A percentile compares a stretch with the other conserved stretches of the same genome.
phyloP scores from a whole-genome alignment of 2,113 vertebrate genomes.

The Tichodroma muraria region DNA sequence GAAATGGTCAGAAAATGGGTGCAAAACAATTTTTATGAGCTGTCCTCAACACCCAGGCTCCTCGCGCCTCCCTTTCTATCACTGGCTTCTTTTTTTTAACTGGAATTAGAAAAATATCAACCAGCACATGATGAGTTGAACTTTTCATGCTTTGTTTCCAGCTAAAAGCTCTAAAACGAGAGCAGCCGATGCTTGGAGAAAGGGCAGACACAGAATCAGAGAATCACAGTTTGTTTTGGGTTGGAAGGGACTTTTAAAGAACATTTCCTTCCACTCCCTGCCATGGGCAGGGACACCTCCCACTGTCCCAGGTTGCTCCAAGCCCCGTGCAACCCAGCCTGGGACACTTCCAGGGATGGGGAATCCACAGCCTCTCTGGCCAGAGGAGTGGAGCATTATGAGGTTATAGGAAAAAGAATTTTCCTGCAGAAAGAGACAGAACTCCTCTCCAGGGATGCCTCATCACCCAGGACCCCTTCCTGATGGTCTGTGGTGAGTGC shows the following conservation, averaged over 20 bases:
- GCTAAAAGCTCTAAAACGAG: not conserved
- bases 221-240: not conserved
- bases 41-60: not conserved
- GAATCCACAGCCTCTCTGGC: not conserved
- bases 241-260: not conserved
- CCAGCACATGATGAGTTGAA: not conserved
- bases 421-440: not conserved
- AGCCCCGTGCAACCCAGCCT: not conserved
- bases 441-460: no score
- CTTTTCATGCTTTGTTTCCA: not conserved
- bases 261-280: not conserved
- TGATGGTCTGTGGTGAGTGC: not conserved
- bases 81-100: not conserved
- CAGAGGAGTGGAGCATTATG: not conserved
- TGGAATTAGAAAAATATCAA: not conserved
- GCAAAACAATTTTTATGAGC: conserved; percentile 7
- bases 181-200: not conserved
- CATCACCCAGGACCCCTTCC: not conserved
- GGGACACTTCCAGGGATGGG: not conserved
- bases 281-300: not conserved
- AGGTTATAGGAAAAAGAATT: no score
- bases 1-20: conserved; percentile 46
- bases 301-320: not conserved
- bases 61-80: not conserved
- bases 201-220: not conserved